A percentile compares a stretch with the other conserved stretches of the same genome.
These are phyloP conservation scores for Ganaspis brasiliensis DNA, from an alignment of 2,888 invertebrate genomes.

Conservation along the genomic window DNA sequence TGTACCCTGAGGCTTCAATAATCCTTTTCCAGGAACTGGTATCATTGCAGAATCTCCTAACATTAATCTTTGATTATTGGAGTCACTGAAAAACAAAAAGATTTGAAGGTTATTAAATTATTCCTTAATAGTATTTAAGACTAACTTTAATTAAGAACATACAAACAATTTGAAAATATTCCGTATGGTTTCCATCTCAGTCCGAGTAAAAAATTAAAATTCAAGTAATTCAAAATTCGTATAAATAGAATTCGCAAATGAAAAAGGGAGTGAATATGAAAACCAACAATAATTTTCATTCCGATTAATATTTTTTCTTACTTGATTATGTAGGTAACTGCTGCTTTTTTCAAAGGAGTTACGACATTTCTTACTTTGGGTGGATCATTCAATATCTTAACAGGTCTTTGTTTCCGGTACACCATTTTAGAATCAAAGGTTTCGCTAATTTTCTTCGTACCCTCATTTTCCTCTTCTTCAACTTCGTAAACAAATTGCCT, in stretches of 20 bases:
- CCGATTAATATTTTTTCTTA: slow-evolving; percentile 75
- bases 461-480: slow-evolving; percentile 88
- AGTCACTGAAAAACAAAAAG: slow-evolving; percentile 85
- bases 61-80: slow-evolving; percentile 95
- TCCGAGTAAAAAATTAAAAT: too few relatives aligned
- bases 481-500: slow-evolving; percentile 96
- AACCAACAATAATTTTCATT: not conserved
- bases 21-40: slow-evolving; percentile 90
- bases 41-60: slow-evolving; percentile 97
- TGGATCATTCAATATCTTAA: slow-evolving; percentile 90
- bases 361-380: slow-evolving; percentile 92
- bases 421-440: slow-evolving; percentile 88
- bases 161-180: too few relatives aligned
- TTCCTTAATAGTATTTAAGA: slow-evolving; percentile 19
- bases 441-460: slow-evolving; percentile 83
- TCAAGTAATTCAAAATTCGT: too few relatives aligned
- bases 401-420: slow-evolving; percentile 92
- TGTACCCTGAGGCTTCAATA: slow-evolving; percentile 92
- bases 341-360: slow-evolving; percentile 89
- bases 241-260: too few relatives aligned
- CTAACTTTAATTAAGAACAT: slow-evolving; percentile 7
- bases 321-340: slow-evolving; percentile 94
- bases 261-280: too few relatives aligned
- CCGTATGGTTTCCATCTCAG: too few relatives aligned
- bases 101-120: too few relatives aligned